These are phyloP conservation scores for Rhamphomyia laevipes DNA, from an alignment of 2,888 invertebrate species.

Conservation along the genomic window DNA sequence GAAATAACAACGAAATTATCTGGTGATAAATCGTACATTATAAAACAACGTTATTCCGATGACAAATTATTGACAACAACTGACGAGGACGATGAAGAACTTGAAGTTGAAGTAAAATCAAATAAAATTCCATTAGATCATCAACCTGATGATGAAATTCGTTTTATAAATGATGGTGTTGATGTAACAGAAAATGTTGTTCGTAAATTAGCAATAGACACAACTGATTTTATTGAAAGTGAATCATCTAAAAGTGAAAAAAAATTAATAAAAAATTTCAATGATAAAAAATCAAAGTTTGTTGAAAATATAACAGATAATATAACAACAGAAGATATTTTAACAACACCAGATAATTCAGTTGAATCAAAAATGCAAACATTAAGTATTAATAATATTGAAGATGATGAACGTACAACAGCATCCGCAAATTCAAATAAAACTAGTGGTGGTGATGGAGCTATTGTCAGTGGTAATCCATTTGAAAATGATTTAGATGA, in stretches of 20 bases:
- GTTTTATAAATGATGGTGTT: slow-evolving; percentile 35
- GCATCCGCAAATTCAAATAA: slow-evolving; percentile 34
- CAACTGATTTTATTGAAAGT: not conserved
- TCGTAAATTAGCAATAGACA: not conserved
- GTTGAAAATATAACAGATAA: not conserved
- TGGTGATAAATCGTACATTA: not conserved
- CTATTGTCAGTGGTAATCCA: slow-evolving; percentile 10
- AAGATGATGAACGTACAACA: slow-evolving; percentile 32
- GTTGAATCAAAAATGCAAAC: slow-evolving; percentile 7
- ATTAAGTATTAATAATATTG: slow-evolving; percentile 5
- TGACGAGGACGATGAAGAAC: slow-evolving; percentile 32
- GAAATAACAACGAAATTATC: not conserved
- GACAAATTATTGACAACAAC: slow-evolving; percentile 15
- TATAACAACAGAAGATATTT: slow-evolving; percentile 7
- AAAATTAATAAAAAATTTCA: not conserved
- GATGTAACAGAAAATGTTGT: slow-evolving; percentile 33
- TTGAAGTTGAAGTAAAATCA: slow-evolving; percentile 31
- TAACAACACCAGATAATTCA: slow-evolving; percentile 9
- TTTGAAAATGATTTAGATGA: slow-evolving; percentile 22
- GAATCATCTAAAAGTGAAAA: not conserved
- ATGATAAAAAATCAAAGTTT: not conserved
- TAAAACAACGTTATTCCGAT: slow-evolving; percentile 3
- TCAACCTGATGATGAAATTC: slow-evolving; percentile 31
- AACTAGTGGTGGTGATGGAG: slow-evolving; percentile 18
- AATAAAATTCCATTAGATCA: slow-evolving; percentile 26